Evolutionary conservation across 2,113 vertebrate genomes (phyloP).

Genomic region (Alectura lathami): DNA sequence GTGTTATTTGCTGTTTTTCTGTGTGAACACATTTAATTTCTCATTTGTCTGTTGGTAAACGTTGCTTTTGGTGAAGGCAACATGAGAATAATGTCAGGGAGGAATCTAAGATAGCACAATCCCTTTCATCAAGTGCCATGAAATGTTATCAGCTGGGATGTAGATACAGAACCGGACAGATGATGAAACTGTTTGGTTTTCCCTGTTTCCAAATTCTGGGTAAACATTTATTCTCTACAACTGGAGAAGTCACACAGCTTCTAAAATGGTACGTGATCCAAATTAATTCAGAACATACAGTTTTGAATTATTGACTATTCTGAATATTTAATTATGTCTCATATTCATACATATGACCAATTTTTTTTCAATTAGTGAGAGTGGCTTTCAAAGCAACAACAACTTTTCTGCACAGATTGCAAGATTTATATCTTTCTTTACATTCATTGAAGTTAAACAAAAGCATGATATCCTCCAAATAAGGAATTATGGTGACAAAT

Average conservation of each 20-base stretch:
- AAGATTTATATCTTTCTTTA: conserved; percentile 5
- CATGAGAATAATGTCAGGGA: background rate
- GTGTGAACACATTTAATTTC: background rate
- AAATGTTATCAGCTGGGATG: background rate
- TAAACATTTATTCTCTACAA: background rate
- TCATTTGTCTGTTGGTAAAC: background rate
- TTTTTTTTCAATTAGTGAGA: background rate
- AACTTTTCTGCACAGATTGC: background rate
- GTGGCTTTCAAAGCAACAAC: background rate
- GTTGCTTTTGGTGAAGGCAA: background rate
- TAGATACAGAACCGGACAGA: background rate
- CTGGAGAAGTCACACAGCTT: background rate
- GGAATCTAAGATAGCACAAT: background rate
- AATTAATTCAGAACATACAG: background rate
- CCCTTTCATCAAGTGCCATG: background rate
- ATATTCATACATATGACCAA: background rate
- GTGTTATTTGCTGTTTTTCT: background rate
- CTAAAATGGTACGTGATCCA: background rate
- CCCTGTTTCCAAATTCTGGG: background rate
- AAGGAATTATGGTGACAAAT: background rate
- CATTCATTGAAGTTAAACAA: background rate
- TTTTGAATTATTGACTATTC: background rate
- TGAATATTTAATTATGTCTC: background rate
- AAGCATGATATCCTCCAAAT: background rate
- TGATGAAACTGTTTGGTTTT: background rate